phyloP scores from a whole-genome alignment of 2,797 vertebrate genomes.

The Diglossa cyanea region DNA sequence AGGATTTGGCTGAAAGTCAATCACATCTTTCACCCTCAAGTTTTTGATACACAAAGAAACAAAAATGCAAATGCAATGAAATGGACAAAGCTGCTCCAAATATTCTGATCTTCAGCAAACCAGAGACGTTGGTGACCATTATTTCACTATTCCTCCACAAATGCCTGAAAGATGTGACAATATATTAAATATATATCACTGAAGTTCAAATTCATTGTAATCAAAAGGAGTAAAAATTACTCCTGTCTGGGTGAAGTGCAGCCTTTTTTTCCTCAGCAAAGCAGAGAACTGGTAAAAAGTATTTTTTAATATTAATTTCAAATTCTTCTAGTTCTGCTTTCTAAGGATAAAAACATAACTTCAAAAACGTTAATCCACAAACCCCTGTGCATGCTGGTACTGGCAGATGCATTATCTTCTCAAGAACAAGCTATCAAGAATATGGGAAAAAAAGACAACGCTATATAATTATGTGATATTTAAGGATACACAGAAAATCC shows the following conservation, averaged over 20 bases:
- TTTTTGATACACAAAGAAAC: background rate
- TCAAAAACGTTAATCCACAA: background rate
- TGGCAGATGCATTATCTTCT: background rate
- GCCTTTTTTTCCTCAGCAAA: background rate
- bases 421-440: background rate
- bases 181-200: background rate
- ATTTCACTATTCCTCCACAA: background rate
- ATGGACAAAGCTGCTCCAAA: background rate
- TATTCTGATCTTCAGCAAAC: background rate
- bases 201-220: background rate
- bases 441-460: background rate
- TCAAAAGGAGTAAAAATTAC: background rate
- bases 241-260: background rate
- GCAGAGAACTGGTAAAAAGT: background rate
- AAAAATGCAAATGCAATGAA: background rate
- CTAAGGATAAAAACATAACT: background rate
- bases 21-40: background rate
- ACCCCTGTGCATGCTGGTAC: background rate
- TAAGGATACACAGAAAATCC: background rate
- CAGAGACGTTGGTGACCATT: background rate
- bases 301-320: background rate
- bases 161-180: background rate
- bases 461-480: background rate
- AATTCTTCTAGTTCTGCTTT: background rate
- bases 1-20: background rate